Conservation (phyloP, 2,797 vertebrate genomes). For the Hipposideros larvatus region DNA sequence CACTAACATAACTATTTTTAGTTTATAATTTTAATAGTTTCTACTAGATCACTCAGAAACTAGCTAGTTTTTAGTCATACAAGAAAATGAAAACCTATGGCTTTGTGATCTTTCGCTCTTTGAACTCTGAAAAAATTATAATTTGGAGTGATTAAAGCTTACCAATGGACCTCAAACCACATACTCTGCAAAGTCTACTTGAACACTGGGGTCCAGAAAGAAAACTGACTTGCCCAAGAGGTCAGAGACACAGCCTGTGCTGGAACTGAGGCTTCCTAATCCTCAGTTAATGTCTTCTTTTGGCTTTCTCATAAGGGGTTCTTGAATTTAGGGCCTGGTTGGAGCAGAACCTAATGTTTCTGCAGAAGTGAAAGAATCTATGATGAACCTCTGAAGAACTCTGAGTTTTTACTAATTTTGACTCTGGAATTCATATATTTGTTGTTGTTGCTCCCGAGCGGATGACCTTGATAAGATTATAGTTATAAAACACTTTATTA, state of each 20-base stretch:
- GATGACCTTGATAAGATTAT: background rate
- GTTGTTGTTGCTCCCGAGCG: background rate
- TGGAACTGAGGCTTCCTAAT: background rate
- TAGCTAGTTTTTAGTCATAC: slow-evolving; percentile 7
- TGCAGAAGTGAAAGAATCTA: background rate
- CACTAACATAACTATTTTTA: slow-evolving; percentile 70
- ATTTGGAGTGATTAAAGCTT: background rate
- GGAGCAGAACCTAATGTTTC: background rate
- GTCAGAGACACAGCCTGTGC: background rate
- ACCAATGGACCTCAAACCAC: background rate
- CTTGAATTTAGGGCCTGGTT: background rate
- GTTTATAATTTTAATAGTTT: slow-evolving; percentile 65
- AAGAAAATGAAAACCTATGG: slow-evolving; percentile 55
- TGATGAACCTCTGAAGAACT: background rate
- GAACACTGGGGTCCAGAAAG: background rate
- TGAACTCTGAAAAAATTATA: background rate
- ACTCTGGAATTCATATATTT: slow-evolving; percentile 14
- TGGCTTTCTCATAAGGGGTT: background rate
- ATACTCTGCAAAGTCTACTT: background rate
- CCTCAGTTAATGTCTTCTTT: background rate
- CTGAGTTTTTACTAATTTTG: background rate
- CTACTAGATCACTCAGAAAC: slow-evolving; percentile 42
- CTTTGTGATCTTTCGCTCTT: slow-evolving; percentile 29
- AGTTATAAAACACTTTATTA: background rate
- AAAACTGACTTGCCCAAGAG: background rate